Conservation (phyloP, 1,140 invertebrate genomes). For the Cydia amplana region DNA sequence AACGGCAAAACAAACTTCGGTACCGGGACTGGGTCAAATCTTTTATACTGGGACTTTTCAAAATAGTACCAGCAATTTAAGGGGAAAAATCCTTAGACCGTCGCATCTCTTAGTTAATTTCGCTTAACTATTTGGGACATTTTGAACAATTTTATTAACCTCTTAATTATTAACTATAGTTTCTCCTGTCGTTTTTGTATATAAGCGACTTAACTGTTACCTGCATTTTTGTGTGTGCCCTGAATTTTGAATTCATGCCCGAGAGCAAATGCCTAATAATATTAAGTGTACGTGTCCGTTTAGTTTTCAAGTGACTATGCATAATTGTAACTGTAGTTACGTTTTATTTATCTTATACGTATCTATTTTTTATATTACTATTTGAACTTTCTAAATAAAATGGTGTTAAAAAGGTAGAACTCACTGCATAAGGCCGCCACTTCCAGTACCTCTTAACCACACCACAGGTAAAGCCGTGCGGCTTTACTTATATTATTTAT, state of each 20-base stretch:
- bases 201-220: slow-evolving; percentile 16
- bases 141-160: slow-evolving; percentile 6
- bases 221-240: slow-evolving; percentile 13
- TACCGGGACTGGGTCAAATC: not conserved
- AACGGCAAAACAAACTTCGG: not conserved
- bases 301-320: slow-evolving; percentile 58
- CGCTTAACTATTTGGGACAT: not conserved
- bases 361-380: slow-evolving; percentile 50
- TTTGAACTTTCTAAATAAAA: slow-evolving; percentile 48
- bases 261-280: slow-evolving; percentile 52
- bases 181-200: slow-evolving; percentile 9
- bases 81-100: not conserved
- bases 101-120: slow-evolving; percentile 27
- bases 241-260: slow-evolving; percentile 10
- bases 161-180: not conserved
- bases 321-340: slow-evolving; percentile 50
- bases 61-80: not conserved
- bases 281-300: slow-evolving; percentile 58
- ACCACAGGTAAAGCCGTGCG: too few species aligned
- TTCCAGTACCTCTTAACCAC: too few species aligned
- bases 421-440: not conserved
- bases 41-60: not conserved
- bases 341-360: slow-evolving; percentile 58
- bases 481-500: too few species aligned
- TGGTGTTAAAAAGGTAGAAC: not conserved